Percentiles rank a stretch among this genome's conserved stretches.
phyloP scores from a whole-genome alignment of 1,140 invertebrate genomes.

The Orchestia grillus region DNA sequence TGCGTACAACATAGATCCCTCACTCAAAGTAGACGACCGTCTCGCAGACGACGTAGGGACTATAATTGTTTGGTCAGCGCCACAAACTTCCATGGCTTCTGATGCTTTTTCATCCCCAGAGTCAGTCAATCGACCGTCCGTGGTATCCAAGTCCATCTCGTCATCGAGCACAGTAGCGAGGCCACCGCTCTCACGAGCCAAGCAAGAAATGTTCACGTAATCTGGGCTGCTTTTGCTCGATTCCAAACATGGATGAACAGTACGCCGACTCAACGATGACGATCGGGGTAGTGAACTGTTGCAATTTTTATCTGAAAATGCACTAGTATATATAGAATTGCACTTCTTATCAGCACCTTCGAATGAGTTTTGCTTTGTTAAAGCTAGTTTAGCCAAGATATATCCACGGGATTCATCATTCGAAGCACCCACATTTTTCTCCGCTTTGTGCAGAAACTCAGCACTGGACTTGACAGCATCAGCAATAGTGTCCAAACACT shows the following conservation, averaged over 20 bases:
- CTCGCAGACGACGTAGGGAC: neutral
- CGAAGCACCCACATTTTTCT: neutral
- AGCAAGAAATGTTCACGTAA: constrained; percentile 36
- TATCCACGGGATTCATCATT: constrained; percentile 15
- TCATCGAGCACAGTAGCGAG: neutral
- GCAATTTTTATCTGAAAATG: neutral
- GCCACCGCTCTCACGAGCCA: neutral
- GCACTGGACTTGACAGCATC: constrained; percentile 46
- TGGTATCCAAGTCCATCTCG: neutral
- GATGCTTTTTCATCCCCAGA: neutral
- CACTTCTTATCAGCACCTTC: neutral
- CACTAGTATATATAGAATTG: neutral
- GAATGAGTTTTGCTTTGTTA: neutral
- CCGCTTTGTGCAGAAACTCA: constrained; percentile 25
- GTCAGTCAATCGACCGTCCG: neutral
- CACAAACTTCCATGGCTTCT: constrained; percentile 18
- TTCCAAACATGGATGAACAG: neutral
- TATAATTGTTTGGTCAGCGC: neutral
- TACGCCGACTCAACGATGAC: neutral
- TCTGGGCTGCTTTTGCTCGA: constrained; percentile 8
- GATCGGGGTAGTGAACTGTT: neutral
- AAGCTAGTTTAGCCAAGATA: neutral
- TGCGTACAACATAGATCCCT: neutral
- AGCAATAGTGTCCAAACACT: constrained; percentile 18
- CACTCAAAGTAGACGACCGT: neutral